phyloP scores from a whole-genome alignment of 2,888 invertebrate species.

The Epinotia brunnichana region DNA sequence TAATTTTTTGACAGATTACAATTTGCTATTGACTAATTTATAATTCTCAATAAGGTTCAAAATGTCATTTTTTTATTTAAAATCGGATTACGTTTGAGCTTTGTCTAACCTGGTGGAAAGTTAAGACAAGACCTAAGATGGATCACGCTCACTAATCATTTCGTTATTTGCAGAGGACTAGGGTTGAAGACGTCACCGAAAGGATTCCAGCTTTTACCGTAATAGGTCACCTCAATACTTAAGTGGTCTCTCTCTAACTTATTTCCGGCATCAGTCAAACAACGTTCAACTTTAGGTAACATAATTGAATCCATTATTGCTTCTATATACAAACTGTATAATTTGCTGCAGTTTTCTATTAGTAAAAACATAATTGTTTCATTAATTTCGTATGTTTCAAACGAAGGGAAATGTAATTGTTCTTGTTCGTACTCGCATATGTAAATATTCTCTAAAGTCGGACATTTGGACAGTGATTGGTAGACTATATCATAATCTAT shows the following conservation, averaged over 20 bases:
- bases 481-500: conserved; percentile 55
- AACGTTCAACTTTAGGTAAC: conserved; percentile 49
- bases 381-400: conserved; percentile 34
- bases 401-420: no score
- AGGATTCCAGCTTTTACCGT: conserved; percentile 56
- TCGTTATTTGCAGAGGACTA: conserved; percentile 56
- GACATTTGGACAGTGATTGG: conserved; percentile 52
- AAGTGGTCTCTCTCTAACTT: conserved; percentile 50
- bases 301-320: conserved; percentile 53
- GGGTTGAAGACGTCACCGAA: conserved; percentile 62
- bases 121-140: no score
- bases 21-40: no score
- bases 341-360: conserved; percentile 52
- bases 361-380: conserved; percentile 48
- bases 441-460: conserved; percentile 58
- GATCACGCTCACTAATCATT: conserved; percentile 1
- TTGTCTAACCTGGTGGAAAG: no score
- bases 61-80: no score
- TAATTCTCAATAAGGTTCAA: no score
- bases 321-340: conserved; percentile 62
- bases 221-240: conserved; percentile 54
- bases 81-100: no score
- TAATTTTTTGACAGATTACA: no score
- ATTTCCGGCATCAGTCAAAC: conserved; percentile 46
- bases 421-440: conserved; percentile 58